Evolutionary conservation across 2,888 invertebrate genomes (phyloP).

Genomic region (Stenichneumon culpator): DNA sequence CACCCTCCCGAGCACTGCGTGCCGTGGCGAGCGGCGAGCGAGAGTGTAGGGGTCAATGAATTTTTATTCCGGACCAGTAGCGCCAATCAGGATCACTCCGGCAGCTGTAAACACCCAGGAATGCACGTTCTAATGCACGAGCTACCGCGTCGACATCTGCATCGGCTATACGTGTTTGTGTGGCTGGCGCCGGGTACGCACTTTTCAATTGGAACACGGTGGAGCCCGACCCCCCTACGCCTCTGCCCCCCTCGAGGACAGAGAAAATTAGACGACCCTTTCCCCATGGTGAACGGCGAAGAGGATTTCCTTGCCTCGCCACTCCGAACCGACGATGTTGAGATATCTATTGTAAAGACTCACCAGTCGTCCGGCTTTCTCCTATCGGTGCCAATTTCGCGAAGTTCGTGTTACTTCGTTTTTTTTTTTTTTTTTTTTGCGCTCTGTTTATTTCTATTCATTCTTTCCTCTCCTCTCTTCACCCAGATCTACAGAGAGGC

Average conservation of each 20-base stretch:
- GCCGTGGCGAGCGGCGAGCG: slow-evolving; percentile 32
- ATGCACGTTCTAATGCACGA: slow-evolving; percentile 69
- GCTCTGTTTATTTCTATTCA: slow-evolving; percentile 25
- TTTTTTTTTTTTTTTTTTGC: slow-evolving; percentile 4
- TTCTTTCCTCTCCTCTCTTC: slow-evolving; percentile 45
- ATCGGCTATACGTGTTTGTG: slow-evolving; percentile 23
- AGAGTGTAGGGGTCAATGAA: slow-evolving; percentile 65
- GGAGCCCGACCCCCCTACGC: background rate
- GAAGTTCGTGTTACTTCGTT: slow-evolving; percentile 27
- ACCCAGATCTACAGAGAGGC: slow-evolving; percentile 51
- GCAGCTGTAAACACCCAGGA: slow-evolving; percentile 68
- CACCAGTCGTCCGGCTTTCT: slow-evolving; percentile 65
- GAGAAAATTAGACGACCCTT: slow-evolving; percentile 55
- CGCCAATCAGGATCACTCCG: slow-evolving; percentile 66
- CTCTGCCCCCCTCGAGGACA: slow-evolving; percentile 17
- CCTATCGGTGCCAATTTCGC: slow-evolving; percentile 67
- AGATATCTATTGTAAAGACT: slow-evolving; percentile 61
- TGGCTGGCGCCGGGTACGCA: slow-evolving; percentile 50
- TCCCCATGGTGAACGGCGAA: slow-evolving; percentile 36
- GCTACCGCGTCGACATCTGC: slow-evolving; percentile 6
- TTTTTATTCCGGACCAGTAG: slow-evolving; percentile 66
- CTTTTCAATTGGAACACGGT: slow-evolving; percentile 56
- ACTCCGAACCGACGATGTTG: slow-evolving; percentile 3
- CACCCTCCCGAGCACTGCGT: slow-evolving; percentile 9
- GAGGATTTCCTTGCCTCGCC: slow-evolving; percentile 28